Conservation (phyloP, 2,113 vertebrate species). For the Arothron firmamentum region DNA sequence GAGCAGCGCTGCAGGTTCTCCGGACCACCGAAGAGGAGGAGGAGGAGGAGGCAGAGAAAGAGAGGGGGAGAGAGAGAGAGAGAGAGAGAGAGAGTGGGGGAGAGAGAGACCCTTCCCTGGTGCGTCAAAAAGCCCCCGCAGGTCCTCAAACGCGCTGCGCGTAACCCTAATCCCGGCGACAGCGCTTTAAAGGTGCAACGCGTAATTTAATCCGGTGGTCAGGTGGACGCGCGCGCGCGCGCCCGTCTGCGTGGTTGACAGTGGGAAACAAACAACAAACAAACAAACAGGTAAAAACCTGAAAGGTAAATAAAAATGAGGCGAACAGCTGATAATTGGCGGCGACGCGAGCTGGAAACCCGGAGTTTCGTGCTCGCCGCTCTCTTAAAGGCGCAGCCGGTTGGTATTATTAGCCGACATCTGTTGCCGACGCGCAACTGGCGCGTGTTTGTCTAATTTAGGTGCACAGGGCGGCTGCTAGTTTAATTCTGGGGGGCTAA, state of each 20-base stretch:
- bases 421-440: conserved; percentile 53
- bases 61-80: conserved; percentile 6
- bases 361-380: conserved; percentile 49
- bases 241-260: not conserved
- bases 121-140: conserved; percentile 44
- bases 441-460: not conserved
- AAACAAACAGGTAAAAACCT: not conserved
- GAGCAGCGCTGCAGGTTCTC: conserved; percentile 34
- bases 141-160: conserved; percentile 8
- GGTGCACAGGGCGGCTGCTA: not conserved
- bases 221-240: not conserved
- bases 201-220: conserved; percentile 42
- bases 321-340: conserved; percentile 35
- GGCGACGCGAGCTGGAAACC: conserved; percentile 38
- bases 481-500: not conserved
- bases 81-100: conserved; percentile 2
- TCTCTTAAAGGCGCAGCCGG: conserved; percentile 72
- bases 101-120: conserved; percentile 20
- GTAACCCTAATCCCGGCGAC: conserved; percentile 62
- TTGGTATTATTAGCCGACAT: conserved; percentile 66
- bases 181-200: conserved; percentile 64
- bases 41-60: not conserved
- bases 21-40: conserved; percentile 15
- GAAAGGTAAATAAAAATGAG: not conserved
- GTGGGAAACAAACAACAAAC: not conserved